Percentiles rank a stretch among this genome's conserved stretches.
Evolutionary conservation across 1,140 invertebrate species (phyloP).

Genomic region (Lasioglossum albipes): DNA sequence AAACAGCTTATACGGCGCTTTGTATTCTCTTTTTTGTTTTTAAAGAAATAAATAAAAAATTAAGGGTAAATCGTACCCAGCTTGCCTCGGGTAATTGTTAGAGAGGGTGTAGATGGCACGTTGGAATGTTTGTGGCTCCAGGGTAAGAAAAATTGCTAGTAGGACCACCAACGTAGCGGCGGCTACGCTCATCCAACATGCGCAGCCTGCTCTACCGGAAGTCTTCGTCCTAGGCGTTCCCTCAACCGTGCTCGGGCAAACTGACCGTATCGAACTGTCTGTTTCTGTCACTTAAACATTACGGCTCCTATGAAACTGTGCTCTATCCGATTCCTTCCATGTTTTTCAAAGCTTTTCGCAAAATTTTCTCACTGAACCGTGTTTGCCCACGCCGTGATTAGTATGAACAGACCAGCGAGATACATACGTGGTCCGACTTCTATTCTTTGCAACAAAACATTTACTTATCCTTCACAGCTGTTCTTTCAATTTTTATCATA

Average conservation of each 20-base stretch:
- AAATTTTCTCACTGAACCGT: constrained; percentile 19
- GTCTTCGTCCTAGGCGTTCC: constrained; percentile 71
- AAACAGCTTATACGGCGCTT: neutral
- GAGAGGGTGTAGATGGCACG: constrained; percentile 71
- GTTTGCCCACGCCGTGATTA: constrained; percentile 54
- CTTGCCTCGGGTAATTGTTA: constrained; percentile 74
- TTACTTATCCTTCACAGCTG: no score
- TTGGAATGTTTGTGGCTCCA: constrained; percentile 74
- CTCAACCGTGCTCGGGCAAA: constrained; percentile 71
- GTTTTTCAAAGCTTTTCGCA: neutral
- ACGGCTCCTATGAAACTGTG: constrained; percentile 64
- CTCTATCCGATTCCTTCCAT: constrained; percentile 21
- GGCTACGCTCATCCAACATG: constrained; percentile 73
- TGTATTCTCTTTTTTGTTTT: neutral
- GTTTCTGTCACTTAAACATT: constrained; percentile 74
- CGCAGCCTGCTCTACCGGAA: constrained; percentile 69
- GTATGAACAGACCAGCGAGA: constrained; percentile 56
- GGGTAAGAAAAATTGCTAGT: constrained; percentile 74
- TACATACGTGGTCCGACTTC: neutral
- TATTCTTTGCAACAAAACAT: neutral
- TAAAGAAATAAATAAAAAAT: constrained; percentile 60
- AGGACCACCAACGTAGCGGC: constrained; percentile 72
- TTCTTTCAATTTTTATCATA: no score
- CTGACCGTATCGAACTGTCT: constrained; percentile 67
- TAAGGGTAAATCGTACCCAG: constrained; percentile 75